phyloP scores from a whole-genome alignment of 2,888 invertebrate species.

The Incurvaria masculella region DNA sequence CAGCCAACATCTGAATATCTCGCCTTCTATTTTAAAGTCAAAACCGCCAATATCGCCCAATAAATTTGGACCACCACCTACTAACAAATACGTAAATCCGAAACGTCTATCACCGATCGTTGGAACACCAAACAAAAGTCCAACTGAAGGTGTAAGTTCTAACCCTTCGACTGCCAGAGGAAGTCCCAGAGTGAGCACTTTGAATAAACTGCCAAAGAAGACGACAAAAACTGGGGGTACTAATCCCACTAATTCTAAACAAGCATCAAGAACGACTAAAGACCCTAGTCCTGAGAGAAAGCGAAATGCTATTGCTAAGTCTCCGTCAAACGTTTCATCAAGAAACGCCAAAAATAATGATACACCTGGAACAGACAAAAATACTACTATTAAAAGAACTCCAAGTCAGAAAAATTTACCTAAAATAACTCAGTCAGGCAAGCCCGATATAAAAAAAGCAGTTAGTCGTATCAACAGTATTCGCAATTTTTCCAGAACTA shows the following conservation, averaged over 20 bases:
- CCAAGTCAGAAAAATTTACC: conserved; percentile 24
- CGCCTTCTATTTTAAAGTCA: conserved; percentile 38
- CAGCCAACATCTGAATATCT: conserved; percentile 36
- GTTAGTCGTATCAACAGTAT: conserved; percentile 42
- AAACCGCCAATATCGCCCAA: conserved; percentile 51
- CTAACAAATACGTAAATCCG: conserved; percentile 40
- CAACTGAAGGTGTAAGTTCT: conserved; percentile 28
- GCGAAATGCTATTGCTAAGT: conserved; percentile 17
- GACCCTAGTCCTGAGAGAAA: conserved; percentile 46
- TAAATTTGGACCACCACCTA: conserved; percentile 45
- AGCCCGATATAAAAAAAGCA: conserved; percentile 36
- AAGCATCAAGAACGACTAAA: conserved; percentile 44
- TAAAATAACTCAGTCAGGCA: conserved; percentile 29
- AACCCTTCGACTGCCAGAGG: conserved; percentile 36
- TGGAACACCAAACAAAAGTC: conserved; percentile 50
- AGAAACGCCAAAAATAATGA: conserved; percentile 19
- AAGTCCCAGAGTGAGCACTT: conserved; percentile 28
- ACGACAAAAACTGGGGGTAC: conserved; percentile 34
- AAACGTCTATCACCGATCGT: conserved; percentile 51
- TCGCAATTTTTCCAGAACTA: conserved; percentile 38
- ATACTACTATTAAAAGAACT: conserved; percentile 24
- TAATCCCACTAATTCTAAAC: conserved; percentile 40
- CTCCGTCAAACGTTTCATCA: background rate
- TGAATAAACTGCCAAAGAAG: conserved; percentile 24
- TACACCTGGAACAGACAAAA: conserved; percentile 9